Evolutionary conservation across 2,888 invertebrate genomes (phyloP).

Genomic region (Malthinus flaveolus): DNA sequence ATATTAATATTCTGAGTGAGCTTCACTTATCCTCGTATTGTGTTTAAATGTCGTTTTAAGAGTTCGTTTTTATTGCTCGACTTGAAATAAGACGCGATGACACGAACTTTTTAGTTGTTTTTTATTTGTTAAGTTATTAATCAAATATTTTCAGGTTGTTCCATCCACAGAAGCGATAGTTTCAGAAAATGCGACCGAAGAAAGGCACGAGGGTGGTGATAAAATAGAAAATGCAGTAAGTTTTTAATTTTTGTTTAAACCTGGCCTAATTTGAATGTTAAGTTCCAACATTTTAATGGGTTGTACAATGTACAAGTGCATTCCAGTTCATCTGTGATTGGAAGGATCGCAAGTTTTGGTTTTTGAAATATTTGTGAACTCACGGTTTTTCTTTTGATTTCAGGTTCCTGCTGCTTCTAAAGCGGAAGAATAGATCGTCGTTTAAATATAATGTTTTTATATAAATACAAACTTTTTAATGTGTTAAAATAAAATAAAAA

Average conservation of each 20-base stretch:
- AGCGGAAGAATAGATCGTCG: constrained; percentile 44
- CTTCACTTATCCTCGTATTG: constrained; percentile 18
- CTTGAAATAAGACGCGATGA: neutral
- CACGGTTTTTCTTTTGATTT: constrained; percentile 27
- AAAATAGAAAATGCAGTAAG: constrained; percentile 33
- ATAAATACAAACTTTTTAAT: constrained; percentile 43
- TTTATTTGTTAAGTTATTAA: neutral
- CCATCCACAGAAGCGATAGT: constrained; percentile 28
- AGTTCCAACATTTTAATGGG: too few species aligned
- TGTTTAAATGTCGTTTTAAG: constrained; percentile 5
- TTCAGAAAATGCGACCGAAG: constrained; percentile 35
- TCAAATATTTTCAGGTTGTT: constrained; percentile 32
- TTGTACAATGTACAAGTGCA: too few species aligned
- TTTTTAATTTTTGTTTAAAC: constrained; percentile 4
- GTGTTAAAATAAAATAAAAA: constrained; percentile 43
- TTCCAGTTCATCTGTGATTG: too few species aligned
- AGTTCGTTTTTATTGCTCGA: neutral
- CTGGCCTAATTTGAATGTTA: too few species aligned
- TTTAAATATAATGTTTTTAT: too few species aligned
- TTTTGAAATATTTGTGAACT: neutral
- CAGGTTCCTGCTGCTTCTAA: constrained; percentile 42
- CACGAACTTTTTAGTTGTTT: neutral
- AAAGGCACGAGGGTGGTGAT: constrained; percentile 35
- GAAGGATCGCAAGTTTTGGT: too few species aligned
- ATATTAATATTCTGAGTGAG: constrained; percentile 17